These are phyloP conservation scores for Epizoanthus rinbou DNA, from an alignment of 92 coral and sea anemone species.

Conservation along the genomic window DNA sequence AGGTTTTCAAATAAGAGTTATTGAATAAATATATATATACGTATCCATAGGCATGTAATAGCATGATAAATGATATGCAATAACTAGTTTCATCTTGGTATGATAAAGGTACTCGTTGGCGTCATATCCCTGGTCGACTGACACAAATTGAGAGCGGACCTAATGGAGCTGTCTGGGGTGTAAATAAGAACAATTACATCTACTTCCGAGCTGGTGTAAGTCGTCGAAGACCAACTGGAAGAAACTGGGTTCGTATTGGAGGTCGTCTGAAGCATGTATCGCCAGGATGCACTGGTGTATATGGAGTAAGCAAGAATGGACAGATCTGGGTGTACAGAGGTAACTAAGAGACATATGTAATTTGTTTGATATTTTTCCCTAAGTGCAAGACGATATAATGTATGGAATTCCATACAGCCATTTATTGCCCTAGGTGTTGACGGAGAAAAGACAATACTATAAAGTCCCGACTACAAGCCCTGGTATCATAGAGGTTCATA, in stretches of 20 bases:
- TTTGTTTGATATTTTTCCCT: background rate
- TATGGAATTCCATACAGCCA: too few relatives aligned
- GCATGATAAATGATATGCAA: background rate
- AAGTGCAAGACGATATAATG: background rate
- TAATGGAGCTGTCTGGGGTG: constrained; percentile 17
- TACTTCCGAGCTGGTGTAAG: constrained; percentile 33
- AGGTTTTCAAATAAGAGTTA: too few relatives aligned
- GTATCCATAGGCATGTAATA: background rate
- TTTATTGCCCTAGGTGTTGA: too few relatives aligned
- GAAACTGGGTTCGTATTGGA: constrained; percentile 34
- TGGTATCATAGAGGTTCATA: too few relatives aligned
- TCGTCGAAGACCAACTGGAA: constrained; percentile 39
- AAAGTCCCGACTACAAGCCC: too few relatives aligned
- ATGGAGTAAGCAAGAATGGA: constrained; percentile 21
- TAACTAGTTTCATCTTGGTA: background rate
- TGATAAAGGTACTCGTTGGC: constrained; percentile 13
- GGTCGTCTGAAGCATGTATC: constrained; percentile 36
- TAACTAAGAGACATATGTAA: background rate
- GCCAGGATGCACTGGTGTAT: constrained; percentile 31
- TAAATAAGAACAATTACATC: background rate
- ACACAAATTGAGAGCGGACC: constrained; percentile 33
- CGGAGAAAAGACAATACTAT: too few relatives aligned
- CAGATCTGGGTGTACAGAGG: constrained; percentile 19
- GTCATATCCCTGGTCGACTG: constrained; percentile 10
- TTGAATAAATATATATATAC: too few relatives aligned